Evolutionary conservation across 2,797 vertebrate genomes (phyloP), one percentile per base, ranked within the genome.

Genomic region (Parotocinclus haroldoi): DNA sequence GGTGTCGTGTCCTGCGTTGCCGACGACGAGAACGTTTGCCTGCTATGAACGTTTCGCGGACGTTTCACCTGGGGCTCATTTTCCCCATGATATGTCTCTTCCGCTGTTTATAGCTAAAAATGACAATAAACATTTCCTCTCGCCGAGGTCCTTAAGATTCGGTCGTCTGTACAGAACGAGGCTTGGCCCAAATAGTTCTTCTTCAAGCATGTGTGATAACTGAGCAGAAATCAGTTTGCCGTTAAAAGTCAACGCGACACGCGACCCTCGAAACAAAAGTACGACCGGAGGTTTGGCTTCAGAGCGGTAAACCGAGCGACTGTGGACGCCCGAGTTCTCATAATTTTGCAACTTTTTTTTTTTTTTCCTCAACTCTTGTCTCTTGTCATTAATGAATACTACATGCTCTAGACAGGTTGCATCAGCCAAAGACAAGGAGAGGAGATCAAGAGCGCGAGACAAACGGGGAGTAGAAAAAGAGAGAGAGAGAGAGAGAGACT

Each of bases 371-470:
- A 81, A 89, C 81, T 85, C 85, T 59, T 77, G 77, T 87, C 78
- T 87, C 81, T 88, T 88, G 83, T 86, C 79, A 53, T 89, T 84
- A 88, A 90, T 90, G 84, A 90, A 89, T 88, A 91, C 89, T 89
- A 91, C 90, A 92, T 92, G 90, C 89, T 91, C 88, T 84, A 88
- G 86, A 89, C 88, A 89, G 65, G 79, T 76, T 63, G 84, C 83
- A 59, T 84, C 76, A 45, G 80, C 83, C 80, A 67, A 66, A 79
- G 84, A 89, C 84, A 80, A 82, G 81, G 81, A 87, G 84, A 87
- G 83, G 82, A 82, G 68, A 82, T 75, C 63, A 79, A 80, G 79
- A 52, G 69, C 52, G 57, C 63, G 51, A 70, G 80, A 48, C 17
- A 72, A 66, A 16, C 71, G 75, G 76, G 81, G 77, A 50, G 48